These are phyloP conservation scores for Bos indicus DNA, from an alignment of 2,113 vertebrate genomes.

Conservation along the genomic window DNA sequence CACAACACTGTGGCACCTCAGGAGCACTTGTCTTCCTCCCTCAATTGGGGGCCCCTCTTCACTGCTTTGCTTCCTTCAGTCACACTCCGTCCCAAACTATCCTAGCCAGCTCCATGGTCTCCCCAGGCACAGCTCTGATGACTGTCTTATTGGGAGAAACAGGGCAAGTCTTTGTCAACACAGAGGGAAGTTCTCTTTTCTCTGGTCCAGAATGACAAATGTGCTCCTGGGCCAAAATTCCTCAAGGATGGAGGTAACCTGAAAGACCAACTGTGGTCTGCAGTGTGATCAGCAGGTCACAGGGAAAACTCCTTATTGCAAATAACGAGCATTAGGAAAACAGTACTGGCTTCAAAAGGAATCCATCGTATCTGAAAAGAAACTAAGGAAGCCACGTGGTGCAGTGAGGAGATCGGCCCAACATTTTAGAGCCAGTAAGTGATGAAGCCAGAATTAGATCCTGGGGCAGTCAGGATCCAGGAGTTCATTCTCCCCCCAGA, in stretches of 20 bases:
- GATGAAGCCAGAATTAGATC: neutral
- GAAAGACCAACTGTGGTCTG: neutral
- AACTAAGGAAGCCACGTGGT: neutral
- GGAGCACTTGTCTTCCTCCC: neutral
- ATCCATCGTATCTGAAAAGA: neutral
- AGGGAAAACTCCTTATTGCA: neutral
- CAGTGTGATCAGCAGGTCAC: neutral
- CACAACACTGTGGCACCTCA: neutral
- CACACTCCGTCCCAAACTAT: neutral
- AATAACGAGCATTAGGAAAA: neutral
- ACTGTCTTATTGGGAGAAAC: neutral
- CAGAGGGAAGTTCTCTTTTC: neutral
- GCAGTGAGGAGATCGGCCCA: neutral
- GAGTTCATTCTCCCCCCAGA: neutral
- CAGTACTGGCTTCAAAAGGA: neutral
- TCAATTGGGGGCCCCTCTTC: neutral
- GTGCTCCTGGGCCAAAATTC: neutral
- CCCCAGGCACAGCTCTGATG: neutral
- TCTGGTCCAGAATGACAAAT: neutral
- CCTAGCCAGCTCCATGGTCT: neutral
- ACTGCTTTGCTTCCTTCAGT: neutral
- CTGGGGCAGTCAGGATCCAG: neutral
- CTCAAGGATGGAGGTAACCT: neutral
- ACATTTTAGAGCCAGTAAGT: neutral
- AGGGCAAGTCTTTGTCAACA: neutral